Percentiles rank a stretch among this genome's conserved stretches.
phyloP scores from a whole-genome alignment of 2,888 invertebrate species.

The Brachylomia viminalis region DNA sequence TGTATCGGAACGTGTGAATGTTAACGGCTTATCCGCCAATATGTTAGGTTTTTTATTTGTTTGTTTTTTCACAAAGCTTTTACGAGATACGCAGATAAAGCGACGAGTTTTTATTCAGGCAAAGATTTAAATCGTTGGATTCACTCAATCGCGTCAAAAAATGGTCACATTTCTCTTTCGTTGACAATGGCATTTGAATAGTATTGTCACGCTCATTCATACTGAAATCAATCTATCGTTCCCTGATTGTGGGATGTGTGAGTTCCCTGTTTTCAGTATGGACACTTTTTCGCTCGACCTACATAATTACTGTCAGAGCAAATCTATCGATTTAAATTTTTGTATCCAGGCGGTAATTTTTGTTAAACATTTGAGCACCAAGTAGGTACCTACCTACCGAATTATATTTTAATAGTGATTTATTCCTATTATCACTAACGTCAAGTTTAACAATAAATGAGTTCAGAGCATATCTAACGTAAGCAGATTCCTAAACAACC shows the following conservation, averaged over 20 bases:
- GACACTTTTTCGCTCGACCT: background rate
- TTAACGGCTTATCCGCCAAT: conserved; percentile 1
- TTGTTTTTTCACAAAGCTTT: background rate
- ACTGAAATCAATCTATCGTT: background rate
- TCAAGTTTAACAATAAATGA: too few species aligned
- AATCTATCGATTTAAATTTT: background rate
- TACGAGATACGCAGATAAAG: background rate
- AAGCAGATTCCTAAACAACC: too few species aligned
- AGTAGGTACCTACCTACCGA: too few species aligned
- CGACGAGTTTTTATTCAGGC: background rate
- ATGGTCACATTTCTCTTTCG: background rate
- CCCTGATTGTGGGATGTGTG: background rate
- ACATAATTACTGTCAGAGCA: background rate
- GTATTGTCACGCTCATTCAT: background rate
- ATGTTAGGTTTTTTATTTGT: conserved; percentile 13
- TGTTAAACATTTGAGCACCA: background rate
- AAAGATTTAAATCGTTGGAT: background rate
- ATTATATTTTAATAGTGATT: too few species aligned
- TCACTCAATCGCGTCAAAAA: background rate
- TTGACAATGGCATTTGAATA: background rate
- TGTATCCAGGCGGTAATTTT: background rate
- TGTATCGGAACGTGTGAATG: conserved; percentile 10
- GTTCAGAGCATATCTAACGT: too few species aligned
- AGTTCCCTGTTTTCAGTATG: background rate
- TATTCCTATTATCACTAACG: too few species aligned